phyloP scores from a whole-genome alignment of 2,797 vertebrate genomes.

The Novumbra hubbsi region DNA sequence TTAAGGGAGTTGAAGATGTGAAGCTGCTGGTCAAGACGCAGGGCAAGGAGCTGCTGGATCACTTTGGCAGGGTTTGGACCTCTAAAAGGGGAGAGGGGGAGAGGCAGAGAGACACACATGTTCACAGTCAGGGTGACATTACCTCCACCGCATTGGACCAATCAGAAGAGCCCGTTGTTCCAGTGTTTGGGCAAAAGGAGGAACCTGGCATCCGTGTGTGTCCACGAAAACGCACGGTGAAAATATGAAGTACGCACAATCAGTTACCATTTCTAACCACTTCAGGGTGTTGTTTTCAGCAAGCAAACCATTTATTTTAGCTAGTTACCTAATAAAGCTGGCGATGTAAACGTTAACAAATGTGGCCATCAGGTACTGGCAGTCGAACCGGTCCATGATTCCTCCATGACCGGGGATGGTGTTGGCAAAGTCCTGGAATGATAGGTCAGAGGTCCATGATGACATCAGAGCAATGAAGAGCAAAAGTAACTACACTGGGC shows the following conservation, averaged over 20 bases:
- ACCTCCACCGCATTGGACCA: not conserved
- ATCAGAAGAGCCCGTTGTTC: not conserved
- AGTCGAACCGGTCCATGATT: conserved; percentile 99
- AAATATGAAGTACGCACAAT: no score
- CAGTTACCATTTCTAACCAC: no score
- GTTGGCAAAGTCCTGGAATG: conserved; percentile 92
- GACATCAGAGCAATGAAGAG: not conserved
- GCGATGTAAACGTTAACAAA: conserved; percentile 98
- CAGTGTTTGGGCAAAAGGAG: no score
- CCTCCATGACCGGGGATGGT: conserved; percentile 97
- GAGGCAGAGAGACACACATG: not conserved
- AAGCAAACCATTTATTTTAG: no score
- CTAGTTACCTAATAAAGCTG: conserved; percentile 93
- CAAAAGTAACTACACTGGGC: not conserved
- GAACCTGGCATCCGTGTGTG: no score
- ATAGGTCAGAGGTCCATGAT: not conserved
- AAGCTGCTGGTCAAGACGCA: conserved; percentile 92
- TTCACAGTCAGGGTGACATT: not conserved
- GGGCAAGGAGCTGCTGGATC: conserved; percentile 94
- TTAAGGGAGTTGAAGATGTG: conserved; percentile 94
- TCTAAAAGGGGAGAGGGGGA: conserved; percentile 63
- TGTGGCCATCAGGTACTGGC: conserved; percentile 98
- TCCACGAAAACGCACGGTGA: no score
- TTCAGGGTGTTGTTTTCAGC: no score
- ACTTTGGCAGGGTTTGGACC: conserved; percentile 94